These are phyloP conservation scores for Caenorhabditis elegans DNA, from an alignment of 1,140 invertebrate genomes.

Conservation along the genomic window WBcel235 BX284603.4:10175001-10175500, in stretches of 20 bases:
- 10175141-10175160: slow-evolving; percentile 66
- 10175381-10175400: slow-evolving; percentile 60
- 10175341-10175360: slow-evolving; percentile 66
- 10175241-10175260: slow-evolving; percentile 62
- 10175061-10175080: slow-evolving; percentile 59
- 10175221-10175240: slow-evolving; percentile 61
- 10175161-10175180: slow-evolving; percentile 55
- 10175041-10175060: slow-evolving; percentile 65
- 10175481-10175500: slow-evolving; percentile 65
- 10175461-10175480: slow-evolving; percentile 65
- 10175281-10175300: slow-evolving; percentile 60
- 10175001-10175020: slow-evolving; percentile 51
- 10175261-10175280: slow-evolving; percentile 65
- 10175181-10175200: slow-evolving; percentile 55
- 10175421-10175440: slow-evolving; percentile 65
- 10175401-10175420: slow-evolving; percentile 57
- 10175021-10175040: slow-evolving; percentile 65
- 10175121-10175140: slow-evolving; percentile 64
- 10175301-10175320: slow-evolving; percentile 60
- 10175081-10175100: slow-evolving; percentile 62
- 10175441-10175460: slow-evolving; percentile 64
- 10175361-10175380: slow-evolving; percentile 66
- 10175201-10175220: slow-evolving; percentile 58
- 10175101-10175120: slow-evolving; percentile 65
- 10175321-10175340: slow-evolving; percentile 59